Evolutionary conservation across 2,113 vertebrate genomes (phyloP), one percentile per base, ranked within the genome.

Genomic region (Charadrius vociferus): DNA sequence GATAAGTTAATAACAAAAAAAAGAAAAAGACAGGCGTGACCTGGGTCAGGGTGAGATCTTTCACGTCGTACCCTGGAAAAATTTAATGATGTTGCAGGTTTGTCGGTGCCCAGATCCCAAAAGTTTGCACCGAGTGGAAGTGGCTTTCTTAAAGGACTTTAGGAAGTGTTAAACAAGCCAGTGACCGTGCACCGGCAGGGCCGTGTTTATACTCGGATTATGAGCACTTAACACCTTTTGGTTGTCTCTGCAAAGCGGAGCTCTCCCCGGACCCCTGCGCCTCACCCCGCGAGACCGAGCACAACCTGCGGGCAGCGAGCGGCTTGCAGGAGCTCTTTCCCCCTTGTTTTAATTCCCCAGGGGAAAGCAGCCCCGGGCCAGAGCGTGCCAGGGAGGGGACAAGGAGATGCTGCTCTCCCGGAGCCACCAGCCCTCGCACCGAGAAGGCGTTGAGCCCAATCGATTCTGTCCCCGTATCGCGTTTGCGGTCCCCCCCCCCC

Each of bases 231-330:
- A 10, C 83, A 71, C 73, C 79, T 50, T 8, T 10, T 2, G 27
- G n/a, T 18, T 37, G 87, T 24, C 55, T 75, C 30, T 43, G 61
- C 55, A 15, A 34, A 83, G 71, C 39, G 8, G 37, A 32, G 55
- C 53, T 39, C 79, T 7, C 86, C n/a, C 39, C 1, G 1, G 21
- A 39, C 10, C 41, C 47, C 84, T 7, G 79, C 86, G 30, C 39
- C 1, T 1, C 19, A 22, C 34, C 39, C 39, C 17, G 2, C 0
- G 34, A 24, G 13, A 24, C 0, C 0, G 27, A 16, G 41, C 63
- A 14, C 2, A 24, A 13, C 49, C 23, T 5, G 23, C 49, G 22
- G 49, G 49, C 10, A 50, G 49, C 23, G 7, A 3, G 73, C 34
- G 3, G 56, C 62, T 59, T 1, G 1, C 26, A 1, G 50, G 36